phyloP scores from a whole-genome alignment of 1,140 invertebrate genomes.

The Pogonognathellus flavescens region DNA sequence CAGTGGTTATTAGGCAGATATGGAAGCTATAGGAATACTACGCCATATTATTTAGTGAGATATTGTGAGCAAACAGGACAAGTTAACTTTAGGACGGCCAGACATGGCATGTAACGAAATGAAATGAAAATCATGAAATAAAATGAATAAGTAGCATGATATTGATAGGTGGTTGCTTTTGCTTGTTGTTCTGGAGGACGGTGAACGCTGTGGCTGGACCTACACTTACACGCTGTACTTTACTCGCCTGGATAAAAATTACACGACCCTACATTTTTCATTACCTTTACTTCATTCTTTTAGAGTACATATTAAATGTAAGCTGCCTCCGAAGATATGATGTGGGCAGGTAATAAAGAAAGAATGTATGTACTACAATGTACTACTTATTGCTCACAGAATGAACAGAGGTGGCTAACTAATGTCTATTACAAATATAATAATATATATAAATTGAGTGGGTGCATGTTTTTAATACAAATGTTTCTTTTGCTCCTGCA shows the following conservation, averaged over 20 bases:
- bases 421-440: conserved; percentile 47
- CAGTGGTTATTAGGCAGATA: conserved; percentile 40
- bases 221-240: too few relatives aligned
- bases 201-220: background rate
- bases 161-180: conserved; percentile 34
- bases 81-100: conserved; percentile 39
- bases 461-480: conserved; percentile 44
- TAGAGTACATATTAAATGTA: too few relatives aligned
- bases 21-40: conserved; percentile 4
- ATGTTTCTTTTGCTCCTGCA: conserved; percentile 17
- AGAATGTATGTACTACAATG: conserved; percentile 1
- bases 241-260: too few relatives aligned
- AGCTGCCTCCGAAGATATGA: background rate
- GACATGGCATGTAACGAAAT: conserved; percentile 49
- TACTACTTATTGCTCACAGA: background rate
- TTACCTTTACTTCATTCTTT: too few relatives aligned
- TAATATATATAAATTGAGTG: conserved; percentile 42
- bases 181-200: background rate
- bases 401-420: background rate
- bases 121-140: conserved; percentile 47
- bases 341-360: conserved; percentile 35
- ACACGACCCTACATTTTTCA: too few relatives aligned
- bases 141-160: conserved; percentile 47
- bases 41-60: conserved; percentile 44
- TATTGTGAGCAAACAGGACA: conserved; percentile 34